Base-by-base conservation (phyloP, 1,140 invertebrate species). In the Heliconius hewitsoni region DNA sequence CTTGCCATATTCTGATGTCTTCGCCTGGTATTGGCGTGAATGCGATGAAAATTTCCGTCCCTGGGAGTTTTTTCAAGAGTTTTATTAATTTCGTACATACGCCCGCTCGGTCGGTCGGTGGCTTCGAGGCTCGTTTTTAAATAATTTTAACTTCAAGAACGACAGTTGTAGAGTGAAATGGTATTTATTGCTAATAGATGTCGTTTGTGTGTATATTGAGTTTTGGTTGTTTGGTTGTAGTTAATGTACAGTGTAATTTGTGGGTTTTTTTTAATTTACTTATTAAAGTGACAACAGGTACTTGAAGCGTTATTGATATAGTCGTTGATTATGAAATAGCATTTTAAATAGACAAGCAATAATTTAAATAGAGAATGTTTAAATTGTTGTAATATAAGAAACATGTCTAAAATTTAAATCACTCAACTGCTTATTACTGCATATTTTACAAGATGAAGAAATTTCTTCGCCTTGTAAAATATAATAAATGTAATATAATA, bases 11-110 rank as follows among this genome's bases (percentile, higher is more conserved):
- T 86, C 85, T 87, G 85, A 88, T 85, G 85, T 89, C 89, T 92
- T 89, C 88, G 88, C 86, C 90, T 93, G 91, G 90, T 90, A 93
- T 92, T 93, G 92, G 91, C 91, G 90, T 92, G 89, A 88, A 91
- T 89, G 84, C 87, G 87, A 89, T 88, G 85, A 85, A 87, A 66
- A 84, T 87, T 87, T 87, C 90, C 86, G 85, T 82, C 80, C 87
- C 81, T 80, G 85, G 87, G 60, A 52, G 50, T 52, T 84, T 89
- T 85, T 89, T 89, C 84, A 85, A 91, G 89, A 90, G 88, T 91
- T 90, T 91, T 90, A 91, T 93, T 90, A 89, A 91, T 91, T 93
- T 91, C 84, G 76, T 80, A 80, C 83, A 80, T 73, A 84, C 78
- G 46, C 75, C 74, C 71, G 66, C 39, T 81, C 57, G 60, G 23